These are phyloP conservation scores for Ciconia nigra DNA, from an alignment of 2,797 vertebrate species.

Conservation along the genomic window DNA sequence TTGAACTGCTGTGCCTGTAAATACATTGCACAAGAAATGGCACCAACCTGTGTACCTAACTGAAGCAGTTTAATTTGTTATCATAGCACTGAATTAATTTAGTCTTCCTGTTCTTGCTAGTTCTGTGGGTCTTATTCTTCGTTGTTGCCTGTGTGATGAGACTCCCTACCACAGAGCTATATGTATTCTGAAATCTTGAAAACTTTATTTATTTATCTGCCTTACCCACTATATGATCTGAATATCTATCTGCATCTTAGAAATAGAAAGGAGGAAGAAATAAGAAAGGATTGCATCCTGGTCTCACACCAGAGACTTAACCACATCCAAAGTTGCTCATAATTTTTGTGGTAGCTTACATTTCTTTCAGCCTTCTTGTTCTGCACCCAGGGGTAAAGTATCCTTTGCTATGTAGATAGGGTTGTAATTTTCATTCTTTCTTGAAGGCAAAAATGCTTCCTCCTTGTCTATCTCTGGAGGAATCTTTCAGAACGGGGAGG, in stretches of 20 bases:
- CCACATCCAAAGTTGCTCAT: slow-evolving; percentile 19
- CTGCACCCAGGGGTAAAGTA: slow-evolving; percentile 38
- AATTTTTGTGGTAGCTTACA: slow-evolving; percentile 23
- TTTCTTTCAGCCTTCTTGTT: slow-evolving; percentile 22
- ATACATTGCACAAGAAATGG: neutral
- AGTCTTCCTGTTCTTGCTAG: neutral
- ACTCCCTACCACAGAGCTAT: neutral
- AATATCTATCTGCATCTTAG: neutral
- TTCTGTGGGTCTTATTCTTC: neutral
- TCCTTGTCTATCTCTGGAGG: slow-evolving; percentile 39
- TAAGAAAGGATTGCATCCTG: neutral
- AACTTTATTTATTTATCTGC: slow-evolving; percentile 28
- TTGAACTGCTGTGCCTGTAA: neutral
- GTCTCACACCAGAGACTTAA: neutral
- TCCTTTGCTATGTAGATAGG: slow-evolving; percentile 62
- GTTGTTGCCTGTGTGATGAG: neutral
- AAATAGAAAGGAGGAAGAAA: slow-evolving; percentile 14
- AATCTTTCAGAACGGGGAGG: neutral
- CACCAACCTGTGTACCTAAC: neutral
- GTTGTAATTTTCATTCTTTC: slow-evolving; percentile 69
- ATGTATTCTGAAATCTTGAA: neutral
- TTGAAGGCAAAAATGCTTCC: slow-evolving; percentile 45
- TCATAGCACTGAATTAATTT: neutral
- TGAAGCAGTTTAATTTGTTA: neutral
- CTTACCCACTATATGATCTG: neutral